A percentile compares a stretch with the other conserved stretches of the same genome.
phyloP scores from a whole-genome alignment of 53 echinoderm and acorn worm species.

The Paelopatides confundens region DNA sequence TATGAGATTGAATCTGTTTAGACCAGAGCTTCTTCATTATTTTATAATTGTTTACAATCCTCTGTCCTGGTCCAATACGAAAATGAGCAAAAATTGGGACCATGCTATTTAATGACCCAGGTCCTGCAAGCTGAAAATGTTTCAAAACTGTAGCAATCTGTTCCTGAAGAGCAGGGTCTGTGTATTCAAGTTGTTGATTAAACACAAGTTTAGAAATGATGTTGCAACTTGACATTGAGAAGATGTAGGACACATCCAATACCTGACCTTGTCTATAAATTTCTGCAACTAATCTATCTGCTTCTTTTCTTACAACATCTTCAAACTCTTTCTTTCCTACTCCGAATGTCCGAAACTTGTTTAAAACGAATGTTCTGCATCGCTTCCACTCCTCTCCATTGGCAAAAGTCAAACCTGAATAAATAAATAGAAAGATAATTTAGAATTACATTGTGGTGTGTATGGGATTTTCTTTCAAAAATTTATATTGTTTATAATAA shows the following conservation, averaged over 20 bases:
- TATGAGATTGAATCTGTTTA: constrained; percentile 7
- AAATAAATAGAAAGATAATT: background rate
- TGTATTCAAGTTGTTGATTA: constrained; percentile 40
- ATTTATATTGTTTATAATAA: no score
- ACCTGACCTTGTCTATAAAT: constrained; percentile 3
- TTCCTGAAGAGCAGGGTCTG: constrained; percentile 16
- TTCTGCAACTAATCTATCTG: background rate
- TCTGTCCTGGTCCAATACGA: constrained; percentile 12
- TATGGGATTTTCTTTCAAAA: no score
- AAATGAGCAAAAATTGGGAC: background rate
- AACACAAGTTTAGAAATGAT: constrained; percentile 35
- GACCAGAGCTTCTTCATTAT: constrained; percentile 23
- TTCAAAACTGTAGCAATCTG: constrained; percentile 22
- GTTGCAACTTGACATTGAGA: constrained; percentile 48
- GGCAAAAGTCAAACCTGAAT: constrained; percentile 29
- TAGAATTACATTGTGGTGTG: no score
- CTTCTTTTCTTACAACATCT: background rate
- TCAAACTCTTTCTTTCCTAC: constrained; percentile 25
- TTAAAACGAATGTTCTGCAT: constrained; percentile 14
- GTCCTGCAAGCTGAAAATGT: constrained; percentile 29
- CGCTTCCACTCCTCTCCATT: constrained; percentile 28
- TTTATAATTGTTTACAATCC: constrained; percentile 25
- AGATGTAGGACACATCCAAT: constrained; percentile 24
- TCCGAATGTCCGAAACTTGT: constrained; percentile 26
- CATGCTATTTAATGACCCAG: constrained; percentile 22